Evolutionary conservation across 2,797 vertebrate species (phyloP), one percentile per base, ranked within the genome.

Genomic region (Myripristis murdjan): DNA sequence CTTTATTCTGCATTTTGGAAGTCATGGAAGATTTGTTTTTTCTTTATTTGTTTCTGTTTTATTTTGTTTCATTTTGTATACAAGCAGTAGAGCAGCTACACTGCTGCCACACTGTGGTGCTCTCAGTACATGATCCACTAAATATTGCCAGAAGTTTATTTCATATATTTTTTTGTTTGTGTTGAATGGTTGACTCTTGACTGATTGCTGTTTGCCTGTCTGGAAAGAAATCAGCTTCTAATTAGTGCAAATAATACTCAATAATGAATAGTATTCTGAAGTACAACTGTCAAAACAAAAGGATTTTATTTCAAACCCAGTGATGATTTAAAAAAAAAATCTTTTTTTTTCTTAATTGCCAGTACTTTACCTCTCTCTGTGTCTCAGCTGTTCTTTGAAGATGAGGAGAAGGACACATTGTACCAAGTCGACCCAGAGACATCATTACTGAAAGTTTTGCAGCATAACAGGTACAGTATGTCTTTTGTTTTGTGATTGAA

Each of bases 321-420:
- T 16, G n/a, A 4, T 44, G 15, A 16, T 7, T 26, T n/a, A n/a
- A n/a, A 16, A 14, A 31, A 8, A 16, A 16, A 15, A 16, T 7
- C 18, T 16, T 31, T n/a, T 18, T 7, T 9, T 4, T 20, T 20
- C 10, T 9, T 2, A 37, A 16, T 46, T 43, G 16, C 46, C 7
- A 10, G 8, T 5, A 14, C 16, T 39, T 49, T 23, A 24, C 4
- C 24, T 28, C 35, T 61, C 12, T 15, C 8, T 52, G n/a, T 12
- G 2, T 68, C 15, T 3, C 73, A 99, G 98, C 70, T 99, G 53
- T 99, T 95, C 74, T 98, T 97, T 93, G 98, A 98, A 87, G 96
- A 98, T 64, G 92, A 90, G 37, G 88, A 92, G 53, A 93, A 87
- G 68, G 91, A 91, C 72, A 93, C 93, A 0, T 87, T 98, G 2